Evolutionary conservation across 2,797 vertebrate species (phyloP).

Genomic region (Lithobates sylvaticus): DNA sequence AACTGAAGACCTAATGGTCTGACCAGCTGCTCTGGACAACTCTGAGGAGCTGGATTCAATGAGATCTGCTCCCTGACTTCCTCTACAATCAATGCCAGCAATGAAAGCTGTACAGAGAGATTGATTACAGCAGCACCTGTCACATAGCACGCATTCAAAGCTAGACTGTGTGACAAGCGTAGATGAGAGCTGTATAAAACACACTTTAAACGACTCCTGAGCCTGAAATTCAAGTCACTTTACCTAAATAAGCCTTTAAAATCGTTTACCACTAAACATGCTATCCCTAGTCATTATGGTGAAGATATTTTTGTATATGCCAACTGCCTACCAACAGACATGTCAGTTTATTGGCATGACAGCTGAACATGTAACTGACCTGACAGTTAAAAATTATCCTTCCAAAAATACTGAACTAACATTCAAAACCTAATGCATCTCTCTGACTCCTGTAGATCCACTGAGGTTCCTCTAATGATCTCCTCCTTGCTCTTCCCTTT

Average conservation of each 20-base stretch:
- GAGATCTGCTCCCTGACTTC: slow-evolving; percentile 44
- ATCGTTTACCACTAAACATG: not conserved
- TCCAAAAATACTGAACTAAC: too few species aligned
- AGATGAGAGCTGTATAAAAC: not conserved
- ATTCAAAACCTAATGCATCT: too few species aligned
- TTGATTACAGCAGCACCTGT: slow-evolving; percentile 51
- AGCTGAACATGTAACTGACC: not conserved
- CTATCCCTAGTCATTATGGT: not conserved
- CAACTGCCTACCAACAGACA: not conserved
- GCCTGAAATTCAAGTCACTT: not conserved
- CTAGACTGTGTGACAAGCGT: not conserved
- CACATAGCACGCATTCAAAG: slow-evolving; percentile 11
- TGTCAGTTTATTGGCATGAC: not conserved
- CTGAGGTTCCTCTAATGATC: not conserved
- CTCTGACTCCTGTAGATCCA: too few species aligned
- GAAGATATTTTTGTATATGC: not conserved
- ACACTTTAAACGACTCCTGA: not conserved
- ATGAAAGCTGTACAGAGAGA: slow-evolving; percentile 26
- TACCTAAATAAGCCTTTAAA: not conserved
- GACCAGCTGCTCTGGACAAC: slow-evolving; percentile 54
- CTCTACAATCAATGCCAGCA: slow-evolving; percentile 17
- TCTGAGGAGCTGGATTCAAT: slow-evolving; percentile 16
- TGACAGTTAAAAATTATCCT: too few species aligned
- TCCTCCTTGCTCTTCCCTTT: not conserved
- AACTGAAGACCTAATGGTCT: slow-evolving; percentile 53